phyloP scores from a whole-genome alignment of 2,797 vertebrate genomes.

The Gymnoscopelus braueri region DNA sequence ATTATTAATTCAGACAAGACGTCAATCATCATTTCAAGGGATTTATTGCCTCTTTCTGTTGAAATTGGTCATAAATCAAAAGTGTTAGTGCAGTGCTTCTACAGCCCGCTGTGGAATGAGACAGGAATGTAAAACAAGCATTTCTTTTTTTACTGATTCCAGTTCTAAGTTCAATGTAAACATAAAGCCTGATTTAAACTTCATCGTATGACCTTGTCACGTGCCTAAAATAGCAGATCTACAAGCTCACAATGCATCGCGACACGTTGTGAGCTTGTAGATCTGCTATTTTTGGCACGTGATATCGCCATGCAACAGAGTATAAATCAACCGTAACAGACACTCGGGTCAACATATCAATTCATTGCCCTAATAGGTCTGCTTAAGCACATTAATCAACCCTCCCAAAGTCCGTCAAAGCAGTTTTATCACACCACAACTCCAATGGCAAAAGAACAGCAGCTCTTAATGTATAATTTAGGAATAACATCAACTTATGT shows the following conservation, averaged over 20 bases:
- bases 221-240: too few species aligned
- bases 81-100: conserved; percentile 54
- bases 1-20: too few species aligned
- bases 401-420: neutral
- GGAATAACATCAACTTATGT: neutral
- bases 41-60: conserved; percentile 68
- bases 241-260: too few species aligned
- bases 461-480: conserved; percentile 39
- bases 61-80: conserved; percentile 62
- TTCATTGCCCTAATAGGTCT: conserved; percentile 12
- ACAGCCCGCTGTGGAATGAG: conserved; percentile 51
- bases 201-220: too few species aligned
- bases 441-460: conserved; percentile 21
- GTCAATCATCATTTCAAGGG: conserved; percentile 38
- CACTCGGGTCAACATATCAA: conserved; percentile 4
- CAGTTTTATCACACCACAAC: conserved; percentile 39
- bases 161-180: conserved; percentile 56
- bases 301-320: too few species aligned
- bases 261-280: too few species aligned
- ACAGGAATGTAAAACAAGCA: conserved; percentile 46
- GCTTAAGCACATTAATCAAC: conserved; percentile 24
- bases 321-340: conserved; percentile 26
- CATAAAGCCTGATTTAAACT: conserved; percentile 25
- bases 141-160: conserved; percentile 25
- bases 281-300: too few species aligned